Evolutionary conservation across 2,797 vertebrate genomes (phyloP).

Genomic region (Podarcis lilfordi): DNA sequence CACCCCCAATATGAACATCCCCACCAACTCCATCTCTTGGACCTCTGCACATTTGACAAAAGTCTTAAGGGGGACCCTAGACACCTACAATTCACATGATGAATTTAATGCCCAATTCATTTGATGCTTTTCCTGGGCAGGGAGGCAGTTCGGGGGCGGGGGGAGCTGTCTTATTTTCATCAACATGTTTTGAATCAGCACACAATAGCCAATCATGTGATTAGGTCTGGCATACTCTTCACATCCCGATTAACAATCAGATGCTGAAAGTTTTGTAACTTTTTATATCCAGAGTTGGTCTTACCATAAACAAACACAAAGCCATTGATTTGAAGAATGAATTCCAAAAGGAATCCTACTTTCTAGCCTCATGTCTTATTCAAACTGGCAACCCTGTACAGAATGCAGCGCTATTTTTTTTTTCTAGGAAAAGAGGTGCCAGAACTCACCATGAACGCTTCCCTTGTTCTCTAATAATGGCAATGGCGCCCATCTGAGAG

Average conservation of each 20-base stretch:
- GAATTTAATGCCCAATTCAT: background rate
- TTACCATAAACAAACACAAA: background rate
- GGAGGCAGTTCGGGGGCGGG: no score
- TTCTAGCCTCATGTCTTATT: background rate
- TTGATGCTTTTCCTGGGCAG: background rate
- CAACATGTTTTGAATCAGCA: background rate
- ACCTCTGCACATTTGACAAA: background rate
- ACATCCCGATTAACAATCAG: background rate
- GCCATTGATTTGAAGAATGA: background rate
- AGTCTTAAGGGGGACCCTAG: background rate
- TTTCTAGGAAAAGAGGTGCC: no score
- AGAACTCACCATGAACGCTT: no score
- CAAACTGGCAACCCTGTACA: no score
- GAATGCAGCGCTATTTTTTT: no score
- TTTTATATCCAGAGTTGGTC: background rate
- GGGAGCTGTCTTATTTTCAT: background rate
- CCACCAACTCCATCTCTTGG: background rate
- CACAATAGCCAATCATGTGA: background rate
- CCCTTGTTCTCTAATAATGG: no score
- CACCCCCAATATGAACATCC: background rate
- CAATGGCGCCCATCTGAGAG: no score
- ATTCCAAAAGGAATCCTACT: background rate
- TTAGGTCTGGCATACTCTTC: background rate
- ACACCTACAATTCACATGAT: background rate
- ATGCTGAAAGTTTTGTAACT: background rate